Evolutionary conservation across 2,888 invertebrate genomes (phyloP).

Genomic region (Drosophila paucipuncta): DNA sequence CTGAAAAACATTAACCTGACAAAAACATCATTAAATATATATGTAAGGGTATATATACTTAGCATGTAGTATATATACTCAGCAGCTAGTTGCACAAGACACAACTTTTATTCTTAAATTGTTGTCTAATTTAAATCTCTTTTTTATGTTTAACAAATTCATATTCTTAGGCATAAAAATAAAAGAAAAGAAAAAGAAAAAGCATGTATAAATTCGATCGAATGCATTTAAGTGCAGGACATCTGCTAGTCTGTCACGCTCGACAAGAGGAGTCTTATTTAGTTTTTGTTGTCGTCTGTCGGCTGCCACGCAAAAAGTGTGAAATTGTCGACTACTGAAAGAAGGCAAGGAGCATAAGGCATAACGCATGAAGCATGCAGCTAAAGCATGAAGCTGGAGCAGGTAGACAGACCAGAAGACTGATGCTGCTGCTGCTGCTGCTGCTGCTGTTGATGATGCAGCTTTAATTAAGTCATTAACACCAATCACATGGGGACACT

Average conservation of each 20-base stretch:
- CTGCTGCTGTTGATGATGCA: slow-evolving; percentile 31
- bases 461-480: slow-evolving; percentile 84
- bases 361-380: slow-evolving; percentile 7
- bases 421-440: slow-evolving; percentile 17
- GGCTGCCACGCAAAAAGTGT: slow-evolving; percentile 76
- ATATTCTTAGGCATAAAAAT: too few relatives aligned
- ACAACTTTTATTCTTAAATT: background rate
- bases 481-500: slow-evolving; percentile 65
- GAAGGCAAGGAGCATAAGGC: slow-evolving; percentile 31
- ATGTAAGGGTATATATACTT: background rate
- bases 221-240: background rate
- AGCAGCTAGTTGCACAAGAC: background rate
- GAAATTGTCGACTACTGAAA: slow-evolving; percentile 77
- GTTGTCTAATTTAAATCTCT: background rate
- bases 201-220: background rate
- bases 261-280: background rate
- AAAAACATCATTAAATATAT: background rate
- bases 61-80: background rate
- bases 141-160: background rate
- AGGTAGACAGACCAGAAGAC: slow-evolving; percentile 40
- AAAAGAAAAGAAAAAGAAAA: too few relatives aligned
- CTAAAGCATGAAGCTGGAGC: slow-evolving; percentile 17
- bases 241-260: background rate
- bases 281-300: slow-evolving; percentile 51
- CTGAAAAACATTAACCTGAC: background rate